Evolutionary conservation across 1,140 invertebrate genomes (phyloP), one percentile per base, ranked within the genome.

Genomic region (Melanaphis sacchari): DNA sequence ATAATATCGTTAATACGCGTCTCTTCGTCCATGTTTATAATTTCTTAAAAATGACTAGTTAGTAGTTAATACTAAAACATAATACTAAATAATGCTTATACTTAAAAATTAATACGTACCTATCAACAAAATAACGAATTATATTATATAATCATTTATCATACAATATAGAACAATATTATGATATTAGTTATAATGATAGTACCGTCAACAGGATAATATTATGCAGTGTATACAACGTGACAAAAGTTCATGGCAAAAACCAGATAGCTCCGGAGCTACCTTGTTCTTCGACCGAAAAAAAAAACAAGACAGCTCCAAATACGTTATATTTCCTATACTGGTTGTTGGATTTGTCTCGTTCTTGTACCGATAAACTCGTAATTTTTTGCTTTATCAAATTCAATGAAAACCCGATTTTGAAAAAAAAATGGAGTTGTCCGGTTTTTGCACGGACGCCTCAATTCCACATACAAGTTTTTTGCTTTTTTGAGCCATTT

Each of bases 161-260:
- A 76, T n/a, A 76, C 31, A 76, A 76, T 76, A n/a, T 76, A 76
- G 31, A 76, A 76, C 59, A 76, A 76, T n/a, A 76, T 76, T 76
- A 76, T 76, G 59, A 76, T 76, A 76, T n/a, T 76, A n/a, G 59
- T 76, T 76, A 66, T 66, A 66, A 66, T 66, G 59, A 66, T 66
- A 66, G 59, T 76, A 76, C 59, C 31, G 31, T n/a, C 24, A 76
- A 76, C 31, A 76, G 1, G 31, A 76, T 76, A n/a, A n/a, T 76
- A 76, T 76, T n/a, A n/a, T 76, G 59, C 59, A 76, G 59, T 76
- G 59, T 76, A 76, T 31, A 76, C 59, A 76, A 76, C 59, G 31
- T 76, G 59, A 31, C 59, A 76, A 76, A 76, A 76, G 9, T 76
- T 76, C 31, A 46, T 49, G 49, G 49, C 49, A n/a, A n/a, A n/a